phyloP scores from a whole-genome alignment of 2,113 vertebrate genomes.

The Anarhynchus alexandrinus region DNA sequence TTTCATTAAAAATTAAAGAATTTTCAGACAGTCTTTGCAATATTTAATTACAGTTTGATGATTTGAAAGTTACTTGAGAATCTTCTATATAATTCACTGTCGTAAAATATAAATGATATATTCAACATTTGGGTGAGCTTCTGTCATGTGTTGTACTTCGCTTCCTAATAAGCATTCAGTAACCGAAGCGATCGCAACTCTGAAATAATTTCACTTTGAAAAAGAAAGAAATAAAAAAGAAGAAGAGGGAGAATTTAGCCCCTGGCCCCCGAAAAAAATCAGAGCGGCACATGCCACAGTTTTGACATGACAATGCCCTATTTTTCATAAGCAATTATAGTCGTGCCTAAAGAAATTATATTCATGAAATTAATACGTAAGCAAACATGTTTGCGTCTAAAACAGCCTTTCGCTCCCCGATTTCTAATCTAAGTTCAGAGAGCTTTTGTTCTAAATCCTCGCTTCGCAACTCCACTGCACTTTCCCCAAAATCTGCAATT shows the following conservation, averaged over 20 bases:
- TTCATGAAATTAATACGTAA: slow-evolving; percentile 36
- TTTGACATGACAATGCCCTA: not conserved
- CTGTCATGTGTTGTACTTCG: slow-evolving; percentile 17
- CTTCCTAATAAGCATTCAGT: slow-evolving; percentile 42
- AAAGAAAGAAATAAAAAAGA: slow-evolving; percentile 26
- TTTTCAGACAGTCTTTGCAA: slow-evolving; percentile 62
- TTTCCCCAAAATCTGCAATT: slow-evolving; percentile 20
- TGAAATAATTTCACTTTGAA: slow-evolving; percentile 30
- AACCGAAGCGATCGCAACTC: not conserved
- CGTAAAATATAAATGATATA: slow-evolving; percentile 61
- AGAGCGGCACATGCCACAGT: not conserved
- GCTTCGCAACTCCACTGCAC: not conserved
- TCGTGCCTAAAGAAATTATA: not conserved
- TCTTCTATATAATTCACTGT: slow-evolving; percentile 63
- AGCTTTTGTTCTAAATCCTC: slow-evolving; percentile 17
- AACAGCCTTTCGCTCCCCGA: not conserved
- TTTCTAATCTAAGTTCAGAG: slow-evolving; percentile 6
- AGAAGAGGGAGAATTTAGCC: not conserved
- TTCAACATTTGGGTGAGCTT: slow-evolving; percentile 50
- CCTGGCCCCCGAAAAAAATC: not conserved
- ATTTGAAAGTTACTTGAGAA: slow-evolving; percentile 64
- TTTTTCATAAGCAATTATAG: not conserved
- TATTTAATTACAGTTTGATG: slow-evolving; percentile 70
- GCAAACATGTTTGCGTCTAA: slow-evolving; percentile 14
- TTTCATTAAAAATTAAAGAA: slow-evolving; percentile 69